These are phyloP conservation scores for Leptatherina wallacei DNA, from an alignment of 2,797 vertebrate genomes.

Conservation along the genomic window DNA sequence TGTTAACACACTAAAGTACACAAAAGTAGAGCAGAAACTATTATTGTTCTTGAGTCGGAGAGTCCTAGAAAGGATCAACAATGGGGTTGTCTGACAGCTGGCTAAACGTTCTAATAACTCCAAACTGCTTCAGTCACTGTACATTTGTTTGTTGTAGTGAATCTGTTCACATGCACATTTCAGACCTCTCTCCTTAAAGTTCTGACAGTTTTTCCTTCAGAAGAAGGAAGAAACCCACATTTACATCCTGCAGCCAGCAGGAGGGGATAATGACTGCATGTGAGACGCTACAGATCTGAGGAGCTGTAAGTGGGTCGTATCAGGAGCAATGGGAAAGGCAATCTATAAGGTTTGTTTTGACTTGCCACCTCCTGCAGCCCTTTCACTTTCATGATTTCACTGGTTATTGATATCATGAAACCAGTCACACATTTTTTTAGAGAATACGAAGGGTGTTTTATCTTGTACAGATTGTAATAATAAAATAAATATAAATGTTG, in stretches of 20 bases:
- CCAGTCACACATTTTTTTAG: background rate
- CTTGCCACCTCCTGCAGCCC: background rate
- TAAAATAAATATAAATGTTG: background rate
- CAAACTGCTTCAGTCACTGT: background rate
- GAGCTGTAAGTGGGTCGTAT: background rate
- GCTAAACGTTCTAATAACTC: background rate
- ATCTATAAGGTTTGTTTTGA: background rate
- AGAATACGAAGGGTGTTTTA: background rate
- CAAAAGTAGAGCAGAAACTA: background rate
- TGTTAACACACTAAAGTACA: background rate
- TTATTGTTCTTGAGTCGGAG: background rate
- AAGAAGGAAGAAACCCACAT: background rate
- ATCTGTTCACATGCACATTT: background rate
- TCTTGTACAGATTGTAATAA: background rate
- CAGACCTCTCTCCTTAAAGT: background rate
- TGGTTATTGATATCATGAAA: background rate
- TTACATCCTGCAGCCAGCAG: background rate
- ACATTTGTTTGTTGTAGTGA: no score
- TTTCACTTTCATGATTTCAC: background rate
- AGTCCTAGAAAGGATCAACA: background rate
- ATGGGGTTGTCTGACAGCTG: background rate
- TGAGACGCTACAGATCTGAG: background rate
- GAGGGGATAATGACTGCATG: background rate
- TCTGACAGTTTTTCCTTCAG: background rate
- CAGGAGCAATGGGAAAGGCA: background rate